Base-by-base conservation (phyloP, 2,888 invertebrate genomes). In the Cheilosia grossa region DNA sequence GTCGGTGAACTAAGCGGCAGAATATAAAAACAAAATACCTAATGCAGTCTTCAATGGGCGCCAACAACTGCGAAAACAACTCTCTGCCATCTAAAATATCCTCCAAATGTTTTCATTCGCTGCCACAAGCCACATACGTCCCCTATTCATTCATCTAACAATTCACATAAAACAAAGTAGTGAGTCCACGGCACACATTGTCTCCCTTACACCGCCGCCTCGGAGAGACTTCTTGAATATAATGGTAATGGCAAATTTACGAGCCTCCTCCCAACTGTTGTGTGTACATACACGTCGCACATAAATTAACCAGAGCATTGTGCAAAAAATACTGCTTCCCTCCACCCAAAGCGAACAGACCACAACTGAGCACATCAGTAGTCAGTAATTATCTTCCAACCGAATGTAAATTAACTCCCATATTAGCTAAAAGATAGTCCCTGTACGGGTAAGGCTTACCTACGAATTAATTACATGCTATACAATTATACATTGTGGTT, bases 401-500 rank as follows among this genome's bases (percentile, higher is more conserved):
- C 67, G 9, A 42, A 42, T 53, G 61, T 7, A 53, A 61, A 73
- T 54, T 73, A 47, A 30, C 73, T 53, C 67, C 30, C 42, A 44
- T 51, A 61, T 77, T 67, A 58, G 30, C 5, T 44, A 44, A 21
- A 51, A 69, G 9, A 47, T 17, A 19, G 17, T 58, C 33, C 54
- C 44, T 9, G 6, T 7, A 1, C 30, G 51, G 10, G 19, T 53
- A 58, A 21, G 56, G 69, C 37, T 40, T 75, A 42, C 40, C 21
- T 42, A 21, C 24, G 59, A 72, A 77, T 77, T 77, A 66, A 72
- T 77, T 72, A 72, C 59, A 40, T 58, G 44, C 44, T 40, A n/a
- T n/a, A 58, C 51, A 53, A 77, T 82, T 75, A 74, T 54, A 42
- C 64, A 27, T 53, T 51, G 64, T 27, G 75, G 64, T 42, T 75